Evolutionary conservation across 2,113 vertebrate species (phyloP).

Genomic region (Dendrocopos noguchii): DNA sequence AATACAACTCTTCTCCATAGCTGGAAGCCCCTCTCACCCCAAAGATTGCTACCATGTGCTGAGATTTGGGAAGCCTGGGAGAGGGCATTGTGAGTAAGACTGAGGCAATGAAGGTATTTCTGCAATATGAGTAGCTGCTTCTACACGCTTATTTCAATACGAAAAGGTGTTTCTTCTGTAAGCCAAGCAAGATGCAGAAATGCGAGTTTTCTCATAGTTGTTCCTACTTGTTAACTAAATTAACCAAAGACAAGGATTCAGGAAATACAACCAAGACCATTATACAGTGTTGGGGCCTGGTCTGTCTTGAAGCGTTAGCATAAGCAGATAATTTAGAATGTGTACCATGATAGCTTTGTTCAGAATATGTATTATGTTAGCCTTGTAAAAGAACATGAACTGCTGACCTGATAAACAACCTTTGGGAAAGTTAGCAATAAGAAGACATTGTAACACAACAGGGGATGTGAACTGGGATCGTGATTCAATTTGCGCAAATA

Average conservation of each 20-base stretch:
- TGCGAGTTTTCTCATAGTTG: neutral
- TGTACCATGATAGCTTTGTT: too few species aligned
- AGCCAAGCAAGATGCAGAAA: neutral
- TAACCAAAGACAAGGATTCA: neutral
- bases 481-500: too few species aligned
- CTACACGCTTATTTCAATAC: neutral
- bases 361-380: too few species aligned
- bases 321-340: too few species aligned
- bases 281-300: too few species aligned
- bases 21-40: neutral
- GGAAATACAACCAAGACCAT: neutral
- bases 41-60: neutral
- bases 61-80: neutral
- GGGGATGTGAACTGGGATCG: too few species aligned
- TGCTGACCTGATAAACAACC: too few species aligned
- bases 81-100: neutral
- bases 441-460: too few species aligned
- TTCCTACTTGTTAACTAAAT: neutral
- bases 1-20: neutral
- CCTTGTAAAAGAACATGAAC: too few species aligned
- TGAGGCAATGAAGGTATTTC: neutral
- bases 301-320: too few species aligned
- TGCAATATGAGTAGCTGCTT: neutral
- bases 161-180: neutral
- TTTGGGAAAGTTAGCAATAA: too few species aligned